Percentiles rank a stretch among this genome's conserved stretches.
These are phyloP conservation scores for Drosophila anomalata DNA, from an alignment of 2,888 invertebrate species.

Conservation along the genomic window DNA sequence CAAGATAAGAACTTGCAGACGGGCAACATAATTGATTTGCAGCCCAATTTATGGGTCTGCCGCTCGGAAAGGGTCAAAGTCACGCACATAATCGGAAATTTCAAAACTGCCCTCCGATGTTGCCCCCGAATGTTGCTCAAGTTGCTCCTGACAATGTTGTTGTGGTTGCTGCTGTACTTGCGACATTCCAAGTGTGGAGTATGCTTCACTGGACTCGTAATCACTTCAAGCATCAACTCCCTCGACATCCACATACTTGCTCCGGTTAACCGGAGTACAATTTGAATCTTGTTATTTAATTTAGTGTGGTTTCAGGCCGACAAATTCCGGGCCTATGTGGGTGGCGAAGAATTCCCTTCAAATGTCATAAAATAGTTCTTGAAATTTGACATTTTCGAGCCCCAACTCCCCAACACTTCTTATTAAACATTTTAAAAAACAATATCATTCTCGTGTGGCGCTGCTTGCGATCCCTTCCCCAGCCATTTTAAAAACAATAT, in stretches of 20 bases:
- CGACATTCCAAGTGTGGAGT: constrained; percentile 33
- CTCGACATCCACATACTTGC: constrained; percentile 23
- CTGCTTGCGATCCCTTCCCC: not conserved
- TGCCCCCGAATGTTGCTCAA: constrained; percentile 16
- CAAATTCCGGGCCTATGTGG: not conserved
- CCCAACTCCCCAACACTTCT: not conserved
- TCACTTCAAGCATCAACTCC: constrained; percentile 65
- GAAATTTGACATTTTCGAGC: not conserved
- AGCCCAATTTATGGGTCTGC: constrained; percentile 65
- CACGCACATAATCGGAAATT: constrained; percentile 39
- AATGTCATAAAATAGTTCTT: not conserved
- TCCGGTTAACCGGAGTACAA: not conserved
- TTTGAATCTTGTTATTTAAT: not conserved
- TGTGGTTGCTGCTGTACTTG: constrained; percentile 25
- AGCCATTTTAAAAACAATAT: constrained; percentile 63
- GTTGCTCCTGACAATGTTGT: not conserved
- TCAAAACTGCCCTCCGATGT: constrained; percentile 24
- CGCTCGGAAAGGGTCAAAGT: constrained; percentile 34
- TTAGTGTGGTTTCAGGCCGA: not conserved
- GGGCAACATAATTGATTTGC: constrained; percentile 71
- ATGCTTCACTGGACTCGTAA: constrained; percentile 66
- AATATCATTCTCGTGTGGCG: not conserved
- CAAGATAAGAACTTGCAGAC: constrained; percentile 62
- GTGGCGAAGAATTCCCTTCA: too few species aligned
- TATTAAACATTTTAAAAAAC: not conserved